A percentile compares a stretch with the other conserved stretches of the same genome.
Evolutionary conservation across 53 echinoderm and acorn worm species (phyloP).

Genomic region (Temnopleurus reevesii): DNA sequence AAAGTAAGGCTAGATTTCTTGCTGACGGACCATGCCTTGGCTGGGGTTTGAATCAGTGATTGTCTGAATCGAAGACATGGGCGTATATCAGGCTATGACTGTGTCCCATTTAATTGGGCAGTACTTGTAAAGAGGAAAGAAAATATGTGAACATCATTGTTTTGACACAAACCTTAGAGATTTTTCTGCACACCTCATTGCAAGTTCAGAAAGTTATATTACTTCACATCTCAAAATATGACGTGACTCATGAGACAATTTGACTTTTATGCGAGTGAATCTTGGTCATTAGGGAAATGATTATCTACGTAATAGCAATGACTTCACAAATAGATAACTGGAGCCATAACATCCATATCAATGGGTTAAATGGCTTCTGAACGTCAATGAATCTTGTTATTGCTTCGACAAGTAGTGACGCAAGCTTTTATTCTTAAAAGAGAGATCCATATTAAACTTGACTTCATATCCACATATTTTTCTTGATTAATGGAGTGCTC

Average conservation of each 20-base stretch:
- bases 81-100: no score
- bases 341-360: not conserved
- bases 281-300: conserved; percentile 21
- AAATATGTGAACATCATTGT: no score
- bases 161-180: no score
- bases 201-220: not conserved
- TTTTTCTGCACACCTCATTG: no score
- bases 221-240: not conserved
- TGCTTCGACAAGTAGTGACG: not conserved
- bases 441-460: not conserved
- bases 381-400: not conserved
- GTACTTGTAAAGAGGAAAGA: no score
- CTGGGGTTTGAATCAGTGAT: no score
- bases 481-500: no score
- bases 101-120: no score
- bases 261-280: not conserved
- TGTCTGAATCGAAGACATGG: no score
- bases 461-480: no score
- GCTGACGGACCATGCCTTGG: no score
- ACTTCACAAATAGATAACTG: not conserved
- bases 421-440: not conserved
- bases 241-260: not conserved
- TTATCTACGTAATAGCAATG: conserved; percentile 11
- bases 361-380: not conserved
- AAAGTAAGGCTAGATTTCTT: no score